Evolutionary conservation across 2,113 vertebrate species (phyloP), one percentile per base, ranked within the genome.

Genomic region (Globicephala melas): DNA sequence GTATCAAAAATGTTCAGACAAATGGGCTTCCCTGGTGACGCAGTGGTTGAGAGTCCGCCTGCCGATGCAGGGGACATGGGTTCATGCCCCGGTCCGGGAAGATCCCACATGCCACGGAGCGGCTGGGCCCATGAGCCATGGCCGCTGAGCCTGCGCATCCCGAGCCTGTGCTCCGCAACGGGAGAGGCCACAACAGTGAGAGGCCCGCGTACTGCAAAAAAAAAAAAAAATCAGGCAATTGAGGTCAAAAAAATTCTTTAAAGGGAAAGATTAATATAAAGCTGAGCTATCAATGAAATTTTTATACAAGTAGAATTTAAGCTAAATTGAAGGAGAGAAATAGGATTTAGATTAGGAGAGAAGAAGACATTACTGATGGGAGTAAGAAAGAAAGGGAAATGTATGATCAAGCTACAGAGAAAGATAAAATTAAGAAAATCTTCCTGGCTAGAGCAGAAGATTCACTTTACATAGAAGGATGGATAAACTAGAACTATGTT

Each of bases 231-330:
- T 68, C 20, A 70, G 8, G 33, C 38, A 73, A 23, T 67, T 96
- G 5, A 91, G 8, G 10, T 20, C 50, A 71, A 89, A 91, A 68
- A 14, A 80, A 83, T 94, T 83, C 18, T 84, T 94, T 73, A 73
- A 96, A 73, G 31, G 13, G 20, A 79, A 84, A 77, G 60, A 96
- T 83, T 92, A 94, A 79, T 38, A 91, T 26, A 62, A 21, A 88
- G 13, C 10, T 60, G 28, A 81, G 13, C 85, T 55, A 82, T 91
- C 36, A 63, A 20, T 77, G 25, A 94, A 81, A 58, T n/a, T 91
- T 96, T 91, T 88, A 60, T 71, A 41, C n/a, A 83, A 44, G 7
- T 90, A 60, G 53, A 94, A 68, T 91, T 97, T 83, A 88, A 95
- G 26, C 33, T 96, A 88, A 87, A 36, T 89, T 68, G 12, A 77